Evolutionary conservation across 2,888 invertebrate genomes (phyloP).

Genomic region (Helleia helle): DNA sequence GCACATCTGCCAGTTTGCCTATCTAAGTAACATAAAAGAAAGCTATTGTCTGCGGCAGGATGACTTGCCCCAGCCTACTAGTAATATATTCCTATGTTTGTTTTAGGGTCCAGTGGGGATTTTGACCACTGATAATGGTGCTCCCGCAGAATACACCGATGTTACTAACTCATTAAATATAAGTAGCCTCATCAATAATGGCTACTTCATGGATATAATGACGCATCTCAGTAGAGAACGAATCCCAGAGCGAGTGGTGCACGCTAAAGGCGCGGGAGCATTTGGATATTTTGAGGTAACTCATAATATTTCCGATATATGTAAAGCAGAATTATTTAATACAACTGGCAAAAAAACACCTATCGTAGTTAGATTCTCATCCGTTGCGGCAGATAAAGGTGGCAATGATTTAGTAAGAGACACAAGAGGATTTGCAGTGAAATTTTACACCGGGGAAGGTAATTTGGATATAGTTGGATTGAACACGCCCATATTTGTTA

Average conservation of each 20-base stretch:
- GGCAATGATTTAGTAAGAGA: slow-evolving; percentile 90
- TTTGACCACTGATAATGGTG: slow-evolving; percentile 8
- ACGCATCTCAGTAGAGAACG: slow-evolving; percentile 19
- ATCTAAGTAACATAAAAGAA: no score
- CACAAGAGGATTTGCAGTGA: slow-evolving; percentile 90
- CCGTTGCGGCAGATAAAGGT: slow-evolving; percentile 87
- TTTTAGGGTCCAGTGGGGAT: slow-evolving; percentile 1
- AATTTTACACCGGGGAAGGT: slow-evolving; percentile 92
- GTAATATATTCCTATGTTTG: neutral
- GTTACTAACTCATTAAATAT: slow-evolving; percentile 1
- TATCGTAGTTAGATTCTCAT: slow-evolving; percentile 84
- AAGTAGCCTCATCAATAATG: slow-evolving; percentile 4
- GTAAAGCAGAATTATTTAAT: slow-evolving; percentile 82
- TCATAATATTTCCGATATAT: slow-evolving; percentile 83
- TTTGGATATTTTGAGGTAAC: slow-evolving; percentile 90
- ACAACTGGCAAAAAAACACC: slow-evolving; percentile 83
- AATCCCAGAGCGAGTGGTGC: slow-evolving; percentile 8
- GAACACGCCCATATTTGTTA: slow-evolving; percentile 91
- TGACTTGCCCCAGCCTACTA: no score
- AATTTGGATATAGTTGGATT: slow-evolving; percentile 93
- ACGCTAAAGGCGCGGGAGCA: slow-evolving; percentile 8
- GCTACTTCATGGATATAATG: slow-evolving; percentile 9
- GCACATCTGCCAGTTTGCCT: no score
- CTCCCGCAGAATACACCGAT: slow-evolving; percentile 3
- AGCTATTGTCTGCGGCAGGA: no score